phyloP scores from a whole-genome alignment of 2,113 vertebrate genomes.

The Ciconia stormi region DNA sequence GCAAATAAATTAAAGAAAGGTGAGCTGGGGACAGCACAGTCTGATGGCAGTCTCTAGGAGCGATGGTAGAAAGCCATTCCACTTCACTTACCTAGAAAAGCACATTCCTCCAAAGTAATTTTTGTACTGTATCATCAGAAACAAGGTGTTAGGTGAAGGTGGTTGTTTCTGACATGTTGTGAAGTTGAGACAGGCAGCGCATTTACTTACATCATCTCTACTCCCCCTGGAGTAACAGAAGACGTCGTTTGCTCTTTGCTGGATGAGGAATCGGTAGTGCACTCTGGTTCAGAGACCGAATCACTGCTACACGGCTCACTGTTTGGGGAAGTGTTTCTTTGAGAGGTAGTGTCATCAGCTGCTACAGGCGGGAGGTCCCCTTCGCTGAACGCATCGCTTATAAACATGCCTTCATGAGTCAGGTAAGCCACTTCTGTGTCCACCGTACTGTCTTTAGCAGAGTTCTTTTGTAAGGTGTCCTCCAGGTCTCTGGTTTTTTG shows the following conservation, averaged over 20 bases:
- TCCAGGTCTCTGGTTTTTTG: slow-evolving; percentile 82
- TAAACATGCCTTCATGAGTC: slow-evolving; percentile 94
- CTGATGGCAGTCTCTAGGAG: neutral
- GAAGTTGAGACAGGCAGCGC: neutral
- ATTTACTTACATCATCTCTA: slow-evolving; percentile 79
- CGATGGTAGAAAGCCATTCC: neutral
- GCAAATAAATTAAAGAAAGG: neutral
- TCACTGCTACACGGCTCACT: slow-evolving; percentile 79
- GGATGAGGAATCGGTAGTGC: slow-evolving; percentile 81
- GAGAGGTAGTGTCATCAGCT: slow-evolving; percentile 71
- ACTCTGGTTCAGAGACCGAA: slow-evolving; percentile 79
- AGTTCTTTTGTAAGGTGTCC: slow-evolving; percentile 64
- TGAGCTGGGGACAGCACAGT: neutral
- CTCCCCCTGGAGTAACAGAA: slow-evolving; percentile 71
- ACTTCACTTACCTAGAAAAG: neutral
- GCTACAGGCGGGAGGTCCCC: slow-evolving; percentile 66
- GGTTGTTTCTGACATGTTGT: neutral
- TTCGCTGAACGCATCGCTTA: slow-evolving; percentile 89
- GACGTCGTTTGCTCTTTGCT: slow-evolving; percentile 83
- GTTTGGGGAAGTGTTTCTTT: slow-evolving; percentile 70
- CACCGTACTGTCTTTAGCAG: slow-evolving; percentile 61
- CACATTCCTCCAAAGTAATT: neutral
- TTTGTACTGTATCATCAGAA: neutral
- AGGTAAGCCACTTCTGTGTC: slow-evolving; percentile 93
- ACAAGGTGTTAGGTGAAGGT: no score